Percentiles rank a stretch among this genome's conserved stretches.
These are phyloP conservation scores for Uropetala carovei DNA, from an alignment of 2,888 invertebrate genomes.

Conservation along the genomic window DNA sequence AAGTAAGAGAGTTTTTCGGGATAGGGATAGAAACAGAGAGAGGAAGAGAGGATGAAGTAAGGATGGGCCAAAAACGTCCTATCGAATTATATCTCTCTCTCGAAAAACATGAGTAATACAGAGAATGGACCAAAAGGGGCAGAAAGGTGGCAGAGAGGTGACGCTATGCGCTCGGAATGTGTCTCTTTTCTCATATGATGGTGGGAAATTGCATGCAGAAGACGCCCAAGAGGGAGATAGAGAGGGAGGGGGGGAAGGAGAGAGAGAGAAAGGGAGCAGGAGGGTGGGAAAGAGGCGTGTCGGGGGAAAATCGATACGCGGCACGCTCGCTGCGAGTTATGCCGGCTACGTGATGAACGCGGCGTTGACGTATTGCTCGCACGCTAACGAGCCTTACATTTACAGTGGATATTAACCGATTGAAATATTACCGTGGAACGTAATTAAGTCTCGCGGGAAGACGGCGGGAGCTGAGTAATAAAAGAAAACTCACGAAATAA, in stretches of 20 bases:
- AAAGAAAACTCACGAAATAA: not conserved
- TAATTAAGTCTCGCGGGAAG: slow-evolving; percentile 24
- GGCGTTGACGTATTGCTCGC: not conserved
- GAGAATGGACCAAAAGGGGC: not conserved
- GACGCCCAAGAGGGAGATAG: no score
- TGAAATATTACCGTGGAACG: not conserved
- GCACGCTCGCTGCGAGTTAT: slow-evolving; percentile 7
- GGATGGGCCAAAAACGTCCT: no score
- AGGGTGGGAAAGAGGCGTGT: no score
- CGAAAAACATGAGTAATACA: not conserved
- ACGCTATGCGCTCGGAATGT: not conserved
- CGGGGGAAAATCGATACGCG: not conserved
- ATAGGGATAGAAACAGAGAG: not conserved
- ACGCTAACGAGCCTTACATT: slow-evolving; percentile 25
- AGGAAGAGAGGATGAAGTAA: not conserved
- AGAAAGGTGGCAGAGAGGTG: not conserved
- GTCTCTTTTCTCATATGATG: not conserved
- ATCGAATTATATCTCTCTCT: no score
- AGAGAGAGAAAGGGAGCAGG: not conserved
- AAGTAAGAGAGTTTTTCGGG: not conserved
- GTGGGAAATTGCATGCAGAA: not conserved
- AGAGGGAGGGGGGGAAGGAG: not conserved
- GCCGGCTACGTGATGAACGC: slow-evolving; percentile 1
- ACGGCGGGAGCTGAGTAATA: not conserved
- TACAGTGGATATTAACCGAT: slow-evolving; percentile 13